phyloP scores from a whole-genome alignment of 2,113 vertebrate genomes.

The Menura novaehollandiae region DNA sequence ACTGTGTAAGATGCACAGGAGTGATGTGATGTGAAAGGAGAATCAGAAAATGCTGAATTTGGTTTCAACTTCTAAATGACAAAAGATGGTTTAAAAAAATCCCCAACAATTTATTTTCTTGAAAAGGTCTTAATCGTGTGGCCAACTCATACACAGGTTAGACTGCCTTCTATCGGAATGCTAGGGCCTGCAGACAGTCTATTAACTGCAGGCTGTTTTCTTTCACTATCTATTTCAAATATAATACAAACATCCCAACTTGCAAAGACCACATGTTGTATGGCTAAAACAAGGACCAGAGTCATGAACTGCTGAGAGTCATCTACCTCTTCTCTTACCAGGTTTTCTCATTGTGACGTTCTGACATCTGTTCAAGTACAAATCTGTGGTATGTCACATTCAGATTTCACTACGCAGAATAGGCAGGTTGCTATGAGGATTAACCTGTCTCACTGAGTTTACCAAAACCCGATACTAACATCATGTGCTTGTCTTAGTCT shows the following conservation, averaged over 20 bases:
- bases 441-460: not conserved
- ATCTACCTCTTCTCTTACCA: not conserved
- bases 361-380: not conserved
- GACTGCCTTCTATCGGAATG: accelerated
- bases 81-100: not conserved
- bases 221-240: not conserved
- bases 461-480: not conserved
- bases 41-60: not conserved
- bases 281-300: not conserved
- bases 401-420: not conserved
- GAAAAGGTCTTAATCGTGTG: not conserved
- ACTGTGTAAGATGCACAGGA: not conserved
- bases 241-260: not conserved
- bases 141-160: not conserved
- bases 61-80: not conserved
- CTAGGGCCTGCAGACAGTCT: not conserved
- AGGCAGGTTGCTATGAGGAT: not conserved
- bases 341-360: not conserved
- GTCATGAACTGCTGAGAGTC: not conserved
- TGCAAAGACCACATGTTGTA: not conserved
- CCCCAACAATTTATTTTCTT: not conserved
- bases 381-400: not conserved
- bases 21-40: not conserved
- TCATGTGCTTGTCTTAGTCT: not conserved
- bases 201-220: not conserved